These are phyloP conservation scores for Chymomyza amoena DNA, from an alignment of 2,888 invertebrate species.

Conservation along the genomic window DNA sequence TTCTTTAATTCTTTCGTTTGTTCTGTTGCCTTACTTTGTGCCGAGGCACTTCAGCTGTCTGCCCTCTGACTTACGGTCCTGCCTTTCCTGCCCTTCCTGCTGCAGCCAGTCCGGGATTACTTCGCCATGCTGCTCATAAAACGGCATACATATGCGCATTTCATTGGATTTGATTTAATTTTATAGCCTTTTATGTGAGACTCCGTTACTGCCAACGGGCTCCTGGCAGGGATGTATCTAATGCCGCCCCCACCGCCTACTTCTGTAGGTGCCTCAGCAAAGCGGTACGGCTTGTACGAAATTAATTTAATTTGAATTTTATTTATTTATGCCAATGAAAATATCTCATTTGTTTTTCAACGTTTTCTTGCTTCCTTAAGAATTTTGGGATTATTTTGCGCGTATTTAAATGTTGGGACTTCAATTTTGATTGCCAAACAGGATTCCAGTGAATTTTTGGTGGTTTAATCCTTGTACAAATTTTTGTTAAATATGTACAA, in stretches of 20 bases:
- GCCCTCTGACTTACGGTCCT: neutral
- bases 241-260: too few species aligned
- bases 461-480: too few species aligned
- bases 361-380: neutral
- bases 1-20: conserved; percentile 57
- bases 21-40: conserved; percentile 9
- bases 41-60: conserved; percentile 19
- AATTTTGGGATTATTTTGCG: too few species aligned
- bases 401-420: too few species aligned
- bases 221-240: conserved; percentile 13
- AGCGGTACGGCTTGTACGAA: conserved; percentile 26
- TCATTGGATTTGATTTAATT: conserved; percentile 65
- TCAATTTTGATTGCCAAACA: too few species aligned
- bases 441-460: too few species aligned
- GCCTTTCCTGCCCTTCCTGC: too few species aligned
- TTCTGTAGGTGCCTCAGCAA: neutral
- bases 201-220: conserved; percentile 6
- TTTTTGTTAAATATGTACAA: too few species aligned
- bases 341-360: conserved; percentile 13
- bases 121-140: conserved; percentile 48
- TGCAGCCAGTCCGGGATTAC: neutral
- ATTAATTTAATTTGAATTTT: conserved; percentile 71
- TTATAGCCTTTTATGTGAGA: conserved; percentile 60
- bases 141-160: conserved; percentile 66
- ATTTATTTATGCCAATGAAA: conserved; percentile 62